Evolutionary conservation across 2,113 vertebrate species (phyloP).

Genomic region (Ophthalmolycus amberensis): DNA sequence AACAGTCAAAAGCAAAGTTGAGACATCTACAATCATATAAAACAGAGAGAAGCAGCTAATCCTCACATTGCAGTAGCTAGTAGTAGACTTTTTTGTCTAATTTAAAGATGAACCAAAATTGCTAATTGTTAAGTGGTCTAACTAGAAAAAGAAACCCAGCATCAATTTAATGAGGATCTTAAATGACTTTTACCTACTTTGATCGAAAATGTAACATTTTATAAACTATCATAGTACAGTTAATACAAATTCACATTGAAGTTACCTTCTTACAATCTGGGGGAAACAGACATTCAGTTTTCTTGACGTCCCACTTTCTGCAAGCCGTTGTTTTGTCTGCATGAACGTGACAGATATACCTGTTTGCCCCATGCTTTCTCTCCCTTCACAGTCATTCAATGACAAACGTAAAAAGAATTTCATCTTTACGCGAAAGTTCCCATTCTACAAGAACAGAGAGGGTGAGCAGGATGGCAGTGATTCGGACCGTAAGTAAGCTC

Average conservation of each 20-base stretch:
- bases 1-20: neutral
- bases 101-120: neutral
- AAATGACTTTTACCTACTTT: neutral
- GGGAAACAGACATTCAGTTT: neutral
- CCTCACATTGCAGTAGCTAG: neutral
- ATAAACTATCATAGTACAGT: neutral
- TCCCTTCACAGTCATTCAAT: slow-evolving; percentile 99
- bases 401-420: slow-evolving; percentile 99
- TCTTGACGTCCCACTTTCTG: slow-evolving; percentile 81
- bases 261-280: neutral
- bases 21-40: neutral
- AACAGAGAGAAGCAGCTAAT: neutral
- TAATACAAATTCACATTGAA: neutral
- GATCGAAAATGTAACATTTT: neutral
- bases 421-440: slow-evolving; percentile 99
- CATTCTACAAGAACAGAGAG: slow-evolving; percentile 99
- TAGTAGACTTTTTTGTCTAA: neutral
- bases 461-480: slow-evolving; percentile 98
- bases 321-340: slow-evolving; percentile 93
- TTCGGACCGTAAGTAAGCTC: slow-evolving; percentile 95
- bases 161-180: neutral
- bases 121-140: neutral
- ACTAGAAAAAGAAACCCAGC: neutral
- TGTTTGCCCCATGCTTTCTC: slow-evolving; percentile 97
- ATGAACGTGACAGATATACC: slow-evolving; percentile 95